phyloP scores from a whole-genome alignment of 2,888 invertebrate species.

The Netelia inedita region DNA sequence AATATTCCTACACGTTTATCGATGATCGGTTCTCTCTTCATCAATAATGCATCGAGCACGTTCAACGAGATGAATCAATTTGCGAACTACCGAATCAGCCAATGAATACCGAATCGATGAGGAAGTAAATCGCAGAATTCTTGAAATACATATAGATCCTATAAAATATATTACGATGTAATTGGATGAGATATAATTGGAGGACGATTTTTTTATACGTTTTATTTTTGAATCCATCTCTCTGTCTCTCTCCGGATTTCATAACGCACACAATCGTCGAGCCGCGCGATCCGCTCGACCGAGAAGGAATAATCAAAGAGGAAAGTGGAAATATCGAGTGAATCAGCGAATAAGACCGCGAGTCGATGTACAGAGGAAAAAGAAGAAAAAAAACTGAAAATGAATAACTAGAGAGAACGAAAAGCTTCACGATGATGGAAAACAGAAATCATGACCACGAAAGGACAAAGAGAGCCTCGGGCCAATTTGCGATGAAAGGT shows the following conservation, averaged over 20 bases:
- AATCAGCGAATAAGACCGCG: slow-evolving; percentile 14
- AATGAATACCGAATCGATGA: slow-evolving; percentile 43
- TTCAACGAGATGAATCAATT: slow-evolving; percentile 3
- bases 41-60: slow-evolving; percentile 36
- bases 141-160: neutral
- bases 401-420: slow-evolving; percentile 34
- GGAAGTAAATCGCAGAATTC: neutral
- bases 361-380: neutral
- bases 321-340: slow-evolving; percentile 54
- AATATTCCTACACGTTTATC: slow-evolving; percentile 30
- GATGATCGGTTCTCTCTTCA: slow-evolving; percentile 19
- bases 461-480: slow-evolving; percentile 62
- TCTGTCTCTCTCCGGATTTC: neutral
- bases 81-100: slow-evolving; percentile 7
- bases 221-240: neutral
- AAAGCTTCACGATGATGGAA: slow-evolving; percentile 13
- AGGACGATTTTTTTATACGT: neutral
- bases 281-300: slow-evolving; percentile 37
- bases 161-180: slow-evolving; percentile 7
- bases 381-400: slow-evolving; percentile 10
- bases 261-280: slow-evolving; percentile 5
- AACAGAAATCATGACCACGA: slow-evolving; percentile 37
- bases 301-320: slow-evolving; percentile 38
- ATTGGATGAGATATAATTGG: slow-evolving; percentile 42
- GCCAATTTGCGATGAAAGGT: slow-evolving; percentile 68